Conservation (phyloP, 1,140 invertebrate species). For the Eurosta solidaginis region DNA sequence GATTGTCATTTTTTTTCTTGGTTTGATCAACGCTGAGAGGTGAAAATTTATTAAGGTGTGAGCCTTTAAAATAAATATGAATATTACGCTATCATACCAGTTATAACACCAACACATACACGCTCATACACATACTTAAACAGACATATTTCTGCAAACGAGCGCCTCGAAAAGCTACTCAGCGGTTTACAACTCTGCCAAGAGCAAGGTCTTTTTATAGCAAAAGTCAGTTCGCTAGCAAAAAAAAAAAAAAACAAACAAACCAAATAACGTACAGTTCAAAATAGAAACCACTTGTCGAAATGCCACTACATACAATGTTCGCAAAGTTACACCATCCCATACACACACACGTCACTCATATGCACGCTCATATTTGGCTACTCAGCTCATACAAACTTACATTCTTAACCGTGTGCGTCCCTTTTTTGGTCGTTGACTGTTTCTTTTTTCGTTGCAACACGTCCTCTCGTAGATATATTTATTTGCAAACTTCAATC, state of each 20-base stretch:
- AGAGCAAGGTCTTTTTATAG: neutral
- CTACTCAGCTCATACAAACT: neutral
- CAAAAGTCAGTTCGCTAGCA: neutral
- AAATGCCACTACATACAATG: neutral
- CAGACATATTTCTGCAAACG: no score
- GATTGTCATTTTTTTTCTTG: neutral
- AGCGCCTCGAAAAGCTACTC: neutral
- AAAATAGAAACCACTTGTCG: neutral
- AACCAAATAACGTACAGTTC: neutral
- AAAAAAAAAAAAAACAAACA: neutral
- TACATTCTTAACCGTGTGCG: neutral
- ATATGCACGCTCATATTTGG: conserved; percentile 10
- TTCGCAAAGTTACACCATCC: neutral
- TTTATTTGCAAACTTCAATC: neutral
- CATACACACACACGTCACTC: neutral
- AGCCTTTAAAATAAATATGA: conserved; percentile 9
- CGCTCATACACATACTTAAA: neutral
- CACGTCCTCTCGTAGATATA: neutral
- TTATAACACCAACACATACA: neutral
- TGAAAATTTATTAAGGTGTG: neutral
- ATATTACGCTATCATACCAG: neutral
- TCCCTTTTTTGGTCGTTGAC: neutral
- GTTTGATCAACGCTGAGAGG: neutral
- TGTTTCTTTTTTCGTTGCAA: no score
- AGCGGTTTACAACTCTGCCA: no score